Evolutionary conservation across 53 echinoderm and acorn worm species (phyloP).

Genomic region (Patiria pectinifera): DNA sequence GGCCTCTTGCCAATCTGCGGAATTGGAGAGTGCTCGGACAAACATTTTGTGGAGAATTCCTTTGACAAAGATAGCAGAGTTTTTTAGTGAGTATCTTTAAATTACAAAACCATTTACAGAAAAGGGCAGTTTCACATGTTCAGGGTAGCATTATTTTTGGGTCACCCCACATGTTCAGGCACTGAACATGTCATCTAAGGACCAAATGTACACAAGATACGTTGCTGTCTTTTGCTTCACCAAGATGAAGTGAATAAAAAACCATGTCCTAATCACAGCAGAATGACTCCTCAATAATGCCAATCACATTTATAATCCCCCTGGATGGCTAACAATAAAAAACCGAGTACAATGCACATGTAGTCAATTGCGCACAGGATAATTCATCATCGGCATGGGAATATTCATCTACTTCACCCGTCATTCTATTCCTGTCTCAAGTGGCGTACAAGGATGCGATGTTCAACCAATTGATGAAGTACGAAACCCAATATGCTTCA

Average conservation of each 20-base stretch:
- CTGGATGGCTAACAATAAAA: background rate
- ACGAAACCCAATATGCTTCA: constrained; percentile 43
- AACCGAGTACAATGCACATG: background rate
- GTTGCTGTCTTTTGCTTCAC: no score
- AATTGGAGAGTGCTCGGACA: background rate
- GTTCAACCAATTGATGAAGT: constrained; percentile 48
- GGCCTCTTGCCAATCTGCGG: background rate
- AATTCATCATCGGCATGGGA: background rate
- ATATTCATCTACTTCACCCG: constrained; percentile 26
- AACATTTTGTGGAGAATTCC: background rate
- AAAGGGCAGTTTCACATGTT: background rate
- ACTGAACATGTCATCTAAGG: no score
- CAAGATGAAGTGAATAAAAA: no score
- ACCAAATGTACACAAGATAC: no score
- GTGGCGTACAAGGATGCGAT: constrained; percentile 23
- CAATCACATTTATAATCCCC: no score
- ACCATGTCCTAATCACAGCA: no score
- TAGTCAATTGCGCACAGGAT: background rate
- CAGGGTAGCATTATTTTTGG: no score
- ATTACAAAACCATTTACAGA: background rate
- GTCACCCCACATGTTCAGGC: no score
- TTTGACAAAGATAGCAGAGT: background rate
- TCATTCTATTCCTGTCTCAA: constrained; percentile 47
- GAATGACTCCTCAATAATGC: no score
- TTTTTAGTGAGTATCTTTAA: background rate